Evolutionary conservation across 2,113 vertebrate species (phyloP).

Genomic region (Eurypyga helias): DNA sequence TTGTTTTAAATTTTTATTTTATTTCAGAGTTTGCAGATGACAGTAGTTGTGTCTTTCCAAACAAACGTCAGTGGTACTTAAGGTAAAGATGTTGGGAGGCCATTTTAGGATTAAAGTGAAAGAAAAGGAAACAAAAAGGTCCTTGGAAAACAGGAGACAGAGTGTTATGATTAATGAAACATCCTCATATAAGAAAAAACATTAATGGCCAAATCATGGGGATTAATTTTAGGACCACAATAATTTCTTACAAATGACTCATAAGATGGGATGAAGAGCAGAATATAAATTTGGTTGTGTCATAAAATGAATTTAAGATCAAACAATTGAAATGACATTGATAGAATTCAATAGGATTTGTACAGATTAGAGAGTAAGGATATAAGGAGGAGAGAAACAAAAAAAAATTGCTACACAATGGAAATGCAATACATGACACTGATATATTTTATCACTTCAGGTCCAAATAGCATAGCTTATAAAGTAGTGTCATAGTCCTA

Average conservation of each 20-base stretch:
- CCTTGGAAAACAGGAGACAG: not conserved
- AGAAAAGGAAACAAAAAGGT: not conserved
- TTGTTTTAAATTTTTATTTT: not conserved
- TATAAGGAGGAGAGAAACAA: not conserved
- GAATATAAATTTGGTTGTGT: not conserved
- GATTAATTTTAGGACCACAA: not conserved
- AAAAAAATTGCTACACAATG: not conserved
- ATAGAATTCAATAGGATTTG: conserved; percentile 29
- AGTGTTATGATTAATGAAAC: not conserved
- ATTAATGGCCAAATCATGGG: not conserved
- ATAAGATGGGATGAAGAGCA: not conserved
- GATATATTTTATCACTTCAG: conserved; percentile 18
- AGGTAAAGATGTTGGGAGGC: not conserved
- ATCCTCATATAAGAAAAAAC: not conserved
- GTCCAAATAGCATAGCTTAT: not conserved
- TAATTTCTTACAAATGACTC: not conserved
- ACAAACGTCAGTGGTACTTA: not conserved
- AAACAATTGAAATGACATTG: not conserved
- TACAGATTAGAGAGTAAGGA: not conserved
- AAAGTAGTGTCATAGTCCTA: not conserved
- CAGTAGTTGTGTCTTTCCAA: not conserved
- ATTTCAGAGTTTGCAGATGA: not conserved
- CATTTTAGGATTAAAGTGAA: not conserved
- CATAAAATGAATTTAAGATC: conserved; percentile 23
- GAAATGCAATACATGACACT: not conserved